Percentiles rank a stretch among this genome's conserved stretches.
phyloP scores from a whole-genome alignment of 30 jellyfish, hydroid and myxozoan genomes.

The Pelagia noctiluca region DNA sequence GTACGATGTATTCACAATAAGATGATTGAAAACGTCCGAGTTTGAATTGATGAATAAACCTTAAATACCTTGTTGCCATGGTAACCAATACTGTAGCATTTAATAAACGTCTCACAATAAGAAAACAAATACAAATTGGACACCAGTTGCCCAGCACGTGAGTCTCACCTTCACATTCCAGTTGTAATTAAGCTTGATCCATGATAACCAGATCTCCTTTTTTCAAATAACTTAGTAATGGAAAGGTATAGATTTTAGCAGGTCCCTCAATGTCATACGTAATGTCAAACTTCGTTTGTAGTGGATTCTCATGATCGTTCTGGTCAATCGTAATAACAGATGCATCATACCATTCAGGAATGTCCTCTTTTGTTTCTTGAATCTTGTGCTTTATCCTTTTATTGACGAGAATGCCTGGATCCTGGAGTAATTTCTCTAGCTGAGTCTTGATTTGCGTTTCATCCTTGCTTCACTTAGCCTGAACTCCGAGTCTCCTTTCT shows the following conservation, averaged over 20 bases:
- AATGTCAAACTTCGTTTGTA: background rate
- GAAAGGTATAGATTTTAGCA: background rate
- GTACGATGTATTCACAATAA: too few relatives aligned
- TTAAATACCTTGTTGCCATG: too few relatives aligned
- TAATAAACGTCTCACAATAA: too few relatives aligned
- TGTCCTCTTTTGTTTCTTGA: slow-evolving; percentile 3
- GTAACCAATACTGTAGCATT: too few relatives aligned
- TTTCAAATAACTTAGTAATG: background rate
- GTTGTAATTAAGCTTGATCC: too few relatives aligned
- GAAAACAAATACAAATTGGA: too few relatives aligned
- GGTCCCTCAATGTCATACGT: background rate
- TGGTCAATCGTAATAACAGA: background rate
- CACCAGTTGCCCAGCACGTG: too few relatives aligned
- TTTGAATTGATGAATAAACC: too few relatives aligned
- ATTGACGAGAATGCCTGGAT: background rate
- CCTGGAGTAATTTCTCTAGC: slow-evolving; percentile 1
- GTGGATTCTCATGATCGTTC: background rate
- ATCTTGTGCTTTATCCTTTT: background rate
- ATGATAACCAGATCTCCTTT: background rate
- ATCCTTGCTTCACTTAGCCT: background rate
- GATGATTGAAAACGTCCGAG: too few relatives aligned
- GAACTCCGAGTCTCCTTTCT: background rate
- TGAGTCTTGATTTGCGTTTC: slow-evolving; percentile 12
- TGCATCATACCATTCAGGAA: slow-evolving; percentile 18
- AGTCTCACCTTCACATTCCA: too few relatives aligned